Conservation (phyloP, 2,113 vertebrate species). For the Pterocles orientalis region DNA sequence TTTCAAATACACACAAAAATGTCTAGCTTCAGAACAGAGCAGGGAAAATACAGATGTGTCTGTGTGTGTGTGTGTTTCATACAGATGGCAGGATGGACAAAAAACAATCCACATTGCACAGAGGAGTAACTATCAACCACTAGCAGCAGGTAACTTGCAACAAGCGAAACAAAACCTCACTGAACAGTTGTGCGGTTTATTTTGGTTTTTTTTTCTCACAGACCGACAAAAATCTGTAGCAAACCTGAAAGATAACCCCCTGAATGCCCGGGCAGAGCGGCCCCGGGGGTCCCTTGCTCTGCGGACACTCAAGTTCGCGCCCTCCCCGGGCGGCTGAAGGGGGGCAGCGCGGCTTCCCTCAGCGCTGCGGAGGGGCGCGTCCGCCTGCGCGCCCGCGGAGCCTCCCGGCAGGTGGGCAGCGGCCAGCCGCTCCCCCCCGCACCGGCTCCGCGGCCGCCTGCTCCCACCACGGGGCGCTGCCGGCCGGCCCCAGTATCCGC, state of each 20-base stretch:
- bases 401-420: background rate
- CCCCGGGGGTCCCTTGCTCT: background rate
- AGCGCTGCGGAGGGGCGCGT: background rate
- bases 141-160: conserved; percentile 16
- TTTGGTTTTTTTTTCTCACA: background rate
- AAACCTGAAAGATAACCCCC: background rate
- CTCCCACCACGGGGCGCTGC: background rate
- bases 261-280: background rate
- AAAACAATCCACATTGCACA: background rate
- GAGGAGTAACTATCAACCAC: background rate
- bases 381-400: background rate
- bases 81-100: background rate
- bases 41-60: background rate
- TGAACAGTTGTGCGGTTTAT: background rate
- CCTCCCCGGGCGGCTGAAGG: background rate
- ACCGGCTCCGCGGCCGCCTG: background rate
- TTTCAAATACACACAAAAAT: background rate
- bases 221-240: background rate
- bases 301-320: background rate
- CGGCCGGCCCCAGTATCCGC: background rate
- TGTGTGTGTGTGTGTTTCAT: background rate
- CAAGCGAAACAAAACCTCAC: background rate
- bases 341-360: background rate
- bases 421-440: background rate
- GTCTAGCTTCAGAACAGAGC: background rate